Base-by-base conservation (phyloP, 2,113 vertebrate genomes). In the Gallinago media region DNA sequence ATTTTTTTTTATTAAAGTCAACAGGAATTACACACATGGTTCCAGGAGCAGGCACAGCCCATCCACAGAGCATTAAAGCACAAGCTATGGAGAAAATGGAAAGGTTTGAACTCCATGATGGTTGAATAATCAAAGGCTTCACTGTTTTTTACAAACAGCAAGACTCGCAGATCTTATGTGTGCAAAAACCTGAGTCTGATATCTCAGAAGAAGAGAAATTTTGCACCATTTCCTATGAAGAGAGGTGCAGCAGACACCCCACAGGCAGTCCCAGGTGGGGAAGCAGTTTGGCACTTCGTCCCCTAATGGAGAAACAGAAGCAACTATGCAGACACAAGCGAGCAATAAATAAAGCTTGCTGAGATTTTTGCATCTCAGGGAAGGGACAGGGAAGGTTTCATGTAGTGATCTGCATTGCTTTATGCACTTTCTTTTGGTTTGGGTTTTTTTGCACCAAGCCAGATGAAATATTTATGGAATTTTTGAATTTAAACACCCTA, bases 1-100 rank as follows among this genome's bases (percentile, higher is more conserved):
- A 47, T 31, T 38, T 94, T 89, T 91, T 89, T 89, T 91, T 89
- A 96, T 96, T 96, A 96, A 92, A 95, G 80, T 68, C 89, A 92
- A 96, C 73, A 94, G 58, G 56, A 95, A 61, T 23, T 68, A 56
- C 50, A 87, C 56, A 61, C 54, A 34, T 2, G 12, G 74, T 55
- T 92, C 58, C 89, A 92, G 85, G 46, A 93, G 84, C 27, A 79
- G 62, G 46, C 66, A 85, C 5, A 40, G 18, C 22, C 71, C 49
- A 66, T 58, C 62, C 56, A 75, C 31, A 50, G 49, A 85, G 62
- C 0, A 0, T 61, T 94, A 85, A 83, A 94, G 62, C 32, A 86
- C 29, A 78, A 81, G 26, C 32, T 81, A 40, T 8, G 23, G 42
- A 46, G 22, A 68, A 93, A 88, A 76, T 19, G 1, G 22, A 59